Base-by-base conservation (phyloP, 1,140 invertebrate genomes). In the Drosophila novamexicana region DNA sequence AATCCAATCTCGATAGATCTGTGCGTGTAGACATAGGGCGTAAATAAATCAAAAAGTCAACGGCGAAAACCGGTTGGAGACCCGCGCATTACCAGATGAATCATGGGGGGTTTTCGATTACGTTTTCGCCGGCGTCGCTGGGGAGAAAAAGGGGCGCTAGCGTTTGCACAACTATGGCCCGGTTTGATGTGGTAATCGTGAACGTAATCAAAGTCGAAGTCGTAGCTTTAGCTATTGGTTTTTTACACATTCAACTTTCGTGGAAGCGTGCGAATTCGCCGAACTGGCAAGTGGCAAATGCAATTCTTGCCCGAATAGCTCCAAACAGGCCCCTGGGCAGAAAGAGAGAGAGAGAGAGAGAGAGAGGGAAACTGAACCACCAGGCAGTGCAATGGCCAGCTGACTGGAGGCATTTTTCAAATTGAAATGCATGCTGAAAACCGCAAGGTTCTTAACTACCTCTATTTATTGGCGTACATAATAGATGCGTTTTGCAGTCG, bases 381-480 rank as follows among this genome's bases (percentile, higher is more conserved):
- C 10, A 18, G 6, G 6, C 32, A 8, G 34, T 7, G 22, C 22
- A 29, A 22, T 52, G 61, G 14, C 22, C 16, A 54, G 37, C 59
- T 44, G 36, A 49, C 14, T 22, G 22, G 45, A 70, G 72, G 68
- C 79, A 90, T 91, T 85, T 91, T 89, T 91, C 84, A 85, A 91
- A 79, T 91, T 91, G 81, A 91, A 91, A 91, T 86, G 88, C 84
- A 75, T 79, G 76, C 37, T 47, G 54, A 72, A 71, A 91, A 89
- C 90, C 90, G 77, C 90, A 91, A 77, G 66, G 77, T 75, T 78
- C 75, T 83, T 91, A 91, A 91, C 89, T 89, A 85, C 84, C 79
- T 85, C 84, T 91, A 91, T 91, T 91, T 91, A 91, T 89, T 75
- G 84, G 75, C 73, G 63, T 70, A 74, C 73, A 83, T 82, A 86